Evolutionary conservation across 2,797 vertebrate genomes (phyloP), one percentile per base, ranked within the genome.

Genomic region (Chiroxiphia lanceolata): DNA sequence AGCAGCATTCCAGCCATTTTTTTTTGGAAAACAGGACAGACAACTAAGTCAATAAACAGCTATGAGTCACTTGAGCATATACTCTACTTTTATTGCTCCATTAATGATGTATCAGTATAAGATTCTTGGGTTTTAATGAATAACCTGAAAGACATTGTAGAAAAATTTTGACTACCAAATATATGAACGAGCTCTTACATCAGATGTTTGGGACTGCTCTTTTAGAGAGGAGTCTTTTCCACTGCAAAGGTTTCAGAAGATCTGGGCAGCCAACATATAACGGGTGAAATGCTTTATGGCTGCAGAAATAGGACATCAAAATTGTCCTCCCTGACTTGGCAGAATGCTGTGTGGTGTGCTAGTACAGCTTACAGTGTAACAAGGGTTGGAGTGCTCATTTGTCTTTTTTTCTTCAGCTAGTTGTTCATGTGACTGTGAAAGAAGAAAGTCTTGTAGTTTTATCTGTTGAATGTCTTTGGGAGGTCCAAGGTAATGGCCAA

Each of bases 321-420:
- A 68, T 1, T 23, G 12, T 44, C 44, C 15, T 42, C 17, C 84
- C 26, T 45, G 45, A 57, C 25, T 59, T 65, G 33, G 13, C 31
- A 87, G n/a, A 83, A 78, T 64, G 26, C 23, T 85, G 15, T 0
- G 0, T 29, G 31, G 14, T 48, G 31, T 63, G 25, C 2, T 0
- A 44, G 29, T 20, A 59, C 13, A 65, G 8, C 8, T 69, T 40
- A 29, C 5, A 21, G 13, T 22, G 7, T 18, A 80, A n/a, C 18
- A 77, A 65, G 21, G 1, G 0, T 12, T 23, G 25, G 36, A 59
- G 15, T 9, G 6, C 15, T 85, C 40, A 19, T 3, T 1, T 16
- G 33, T 36, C 25, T 29, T 71, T 83, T 67, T 42, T 64, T 45
- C 33, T 83, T 86, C 42, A 88, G 22, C 19, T 71, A 16, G 10